Conservation (phyloP, 2,797 vertebrate species). For the Poeciliopsis turneri region DNA sequence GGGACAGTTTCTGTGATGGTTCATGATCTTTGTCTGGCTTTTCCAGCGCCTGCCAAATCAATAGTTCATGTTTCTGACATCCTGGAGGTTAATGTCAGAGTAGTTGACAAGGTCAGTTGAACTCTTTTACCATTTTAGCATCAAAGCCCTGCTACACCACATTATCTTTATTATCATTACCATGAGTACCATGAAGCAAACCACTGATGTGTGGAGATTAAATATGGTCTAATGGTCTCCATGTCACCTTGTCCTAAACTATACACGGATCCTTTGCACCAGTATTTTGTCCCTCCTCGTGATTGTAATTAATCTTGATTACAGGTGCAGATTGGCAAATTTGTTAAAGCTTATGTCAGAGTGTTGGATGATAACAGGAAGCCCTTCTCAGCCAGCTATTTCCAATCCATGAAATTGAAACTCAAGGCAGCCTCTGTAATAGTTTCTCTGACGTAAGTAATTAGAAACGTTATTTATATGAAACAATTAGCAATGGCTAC, state of each 20-base stretch:
- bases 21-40: slow-evolving; percentile 87
- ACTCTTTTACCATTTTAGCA: not conserved
- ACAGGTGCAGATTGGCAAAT: slow-evolving; percentile 97
- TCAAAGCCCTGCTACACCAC: slow-evolving; percentile 4
- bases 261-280: slow-evolving; percentile 20
- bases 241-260: slow-evolving; percentile 28
- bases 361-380: slow-evolving; percentile 91
- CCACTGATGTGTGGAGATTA: not conserved
- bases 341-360: slow-evolving; percentile 89
- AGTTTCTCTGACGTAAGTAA: slow-evolving; percentile 90
- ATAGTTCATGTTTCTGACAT: slow-evolving; percentile 89
- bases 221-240: not conserved
- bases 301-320: slow-evolving; percentile 44
- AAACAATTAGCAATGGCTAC: not conserved
- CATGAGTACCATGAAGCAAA: slow-evolving; percentile 30
- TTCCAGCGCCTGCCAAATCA: slow-evolving; percentile 78
- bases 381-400: slow-evolving; percentile 89
- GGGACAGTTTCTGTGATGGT: slow-evolving; percentile 86
- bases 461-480: not conserved
- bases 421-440: slow-evolving; percentile 88
- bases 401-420: slow-evolving; percentile 90
- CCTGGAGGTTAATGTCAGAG: slow-evolving; percentile 89
- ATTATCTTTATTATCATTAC: slow-evolving; percentile 23
- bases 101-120: slow-evolving; percentile 95
- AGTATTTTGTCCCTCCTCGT: slow-evolving; percentile 22